Base-by-base conservation (phyloP, 2,888 invertebrate genomes). In the Holacanthella duospinosa region DNA sequence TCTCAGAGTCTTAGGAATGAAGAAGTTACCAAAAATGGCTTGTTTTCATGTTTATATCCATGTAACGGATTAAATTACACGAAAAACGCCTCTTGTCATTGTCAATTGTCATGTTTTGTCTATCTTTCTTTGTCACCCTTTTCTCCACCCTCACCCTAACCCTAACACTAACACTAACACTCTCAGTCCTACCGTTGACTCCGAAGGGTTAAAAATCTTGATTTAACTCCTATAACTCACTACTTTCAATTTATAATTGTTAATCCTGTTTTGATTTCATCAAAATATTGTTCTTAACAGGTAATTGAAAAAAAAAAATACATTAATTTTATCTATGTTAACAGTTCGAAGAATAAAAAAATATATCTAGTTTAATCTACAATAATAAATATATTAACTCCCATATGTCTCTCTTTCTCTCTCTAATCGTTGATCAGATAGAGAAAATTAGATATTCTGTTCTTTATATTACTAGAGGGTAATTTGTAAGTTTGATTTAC, bases 91-190 rank as follows among this genome's bases (percentile, higher is more conserved):
- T n/a, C 16, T 48, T 48, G 48, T 48, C 48, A 48, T 48, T 48
- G 48, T 48, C 48, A 48, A 48, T 48, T 48, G 48, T 48, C 48
- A 21, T 48, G 48, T 48, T 48, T 48, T n/a, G n/a, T n/a, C 48
- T 21, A 16, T 48, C 6, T 48, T 21, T 48, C 48, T 48, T 21
- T 48, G 48, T 48, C 48, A 48, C 48, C 48, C 48, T 21, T 48
- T 48, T 36, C 48, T 21, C 4, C 48, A 48, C 48, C 21, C 12
- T 9, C 48, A 48, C 48, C 48, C 48, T 21, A 16, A 4, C 21
- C 48, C 21, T 21, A 16, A 36, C 6, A n/a, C n/a, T n/a, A n/a
- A n/a, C n/a, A n/a, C 36, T 36, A 9, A 6, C 36, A 16, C 36
- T 36, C 36, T 36, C 36, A 36, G 36, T 9, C 36, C 36, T 36